Evolutionary conservation across 2,797 vertebrate genomes (phyloP).

Genomic region (Crocidura indochinensis): DNA sequence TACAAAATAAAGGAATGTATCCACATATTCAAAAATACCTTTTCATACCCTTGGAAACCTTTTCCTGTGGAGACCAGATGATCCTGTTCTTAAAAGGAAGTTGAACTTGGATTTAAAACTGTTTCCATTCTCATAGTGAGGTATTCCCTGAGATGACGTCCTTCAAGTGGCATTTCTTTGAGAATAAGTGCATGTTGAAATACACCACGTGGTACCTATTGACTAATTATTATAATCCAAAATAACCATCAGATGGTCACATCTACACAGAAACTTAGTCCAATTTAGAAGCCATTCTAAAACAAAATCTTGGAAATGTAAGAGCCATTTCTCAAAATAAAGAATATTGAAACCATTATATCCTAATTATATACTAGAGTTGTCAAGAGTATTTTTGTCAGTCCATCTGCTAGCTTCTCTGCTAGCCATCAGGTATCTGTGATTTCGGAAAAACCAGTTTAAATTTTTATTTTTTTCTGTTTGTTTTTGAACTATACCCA

Average conservation of each 20-base stretch:
- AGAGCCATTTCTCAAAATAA: slow-evolving; percentile 56
- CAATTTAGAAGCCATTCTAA: slow-evolving; percentile 61
- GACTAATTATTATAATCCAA: slow-evolving; percentile 37
- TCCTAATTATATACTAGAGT: slow-evolving; percentile 40
- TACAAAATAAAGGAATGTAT: neutral
- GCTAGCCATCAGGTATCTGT: neutral
- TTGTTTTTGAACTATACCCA: too few species aligned
- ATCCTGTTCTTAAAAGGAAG: slow-evolving; percentile 46
- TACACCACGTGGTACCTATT: neutral
- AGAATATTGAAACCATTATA: slow-evolving; percentile 41
- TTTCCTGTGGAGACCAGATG: neutral
- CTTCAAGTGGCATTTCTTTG: slow-evolving; percentile 40
- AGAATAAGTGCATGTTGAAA: slow-evolving; percentile 25
- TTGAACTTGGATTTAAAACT: neutral
- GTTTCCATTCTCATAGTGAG: neutral
- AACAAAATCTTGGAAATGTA: slow-evolving; percentile 10
- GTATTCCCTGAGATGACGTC: slow-evolving; percentile 16
- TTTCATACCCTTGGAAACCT: slow-evolving; percentile 8
- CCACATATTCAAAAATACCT: neutral
- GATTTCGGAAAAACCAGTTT: slow-evolving; percentile 43
- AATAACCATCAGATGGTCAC: slow-evolving; percentile 14
- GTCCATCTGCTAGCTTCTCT: neutral
- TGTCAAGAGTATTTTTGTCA: slow-evolving; percentile 7
- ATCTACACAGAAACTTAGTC: slow-evolving; percentile 17
- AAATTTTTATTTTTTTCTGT: neutral